Conservation (phyloP, 2,113 vertebrate species). For the Crocuta crocuta region DNA sequence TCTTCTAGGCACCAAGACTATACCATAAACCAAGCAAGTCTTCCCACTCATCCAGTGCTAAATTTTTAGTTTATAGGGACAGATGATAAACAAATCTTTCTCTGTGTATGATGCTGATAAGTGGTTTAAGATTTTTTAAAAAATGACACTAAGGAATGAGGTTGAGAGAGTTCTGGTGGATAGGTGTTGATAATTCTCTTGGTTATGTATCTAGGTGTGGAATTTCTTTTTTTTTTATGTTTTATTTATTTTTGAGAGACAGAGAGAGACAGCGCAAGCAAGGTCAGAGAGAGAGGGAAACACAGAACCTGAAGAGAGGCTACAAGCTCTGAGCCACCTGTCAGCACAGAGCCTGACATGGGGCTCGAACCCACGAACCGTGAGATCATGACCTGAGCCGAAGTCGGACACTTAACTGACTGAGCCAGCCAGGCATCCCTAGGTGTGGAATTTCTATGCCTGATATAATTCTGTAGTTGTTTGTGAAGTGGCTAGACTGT, state of each 20-base stretch:
- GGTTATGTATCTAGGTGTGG: background rate
- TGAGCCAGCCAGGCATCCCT: no score
- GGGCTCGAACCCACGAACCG: no score
- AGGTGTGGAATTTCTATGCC: background rate
- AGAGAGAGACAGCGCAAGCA: no score
- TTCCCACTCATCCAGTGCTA: background rate
- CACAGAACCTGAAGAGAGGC: no score
- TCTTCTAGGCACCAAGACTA: background rate
- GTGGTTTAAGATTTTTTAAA: background rate
- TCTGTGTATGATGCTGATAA: background rate
- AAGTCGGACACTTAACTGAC: no score
- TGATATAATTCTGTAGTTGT: background rate
- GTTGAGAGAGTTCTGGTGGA: background rate
- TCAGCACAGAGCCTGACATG: no score
- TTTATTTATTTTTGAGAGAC: no score
- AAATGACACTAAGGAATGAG: background rate
- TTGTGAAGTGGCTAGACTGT: background rate
- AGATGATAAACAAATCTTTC: background rate
- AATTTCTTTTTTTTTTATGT: background rate
- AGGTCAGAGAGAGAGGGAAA: no score
- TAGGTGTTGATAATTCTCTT: background rate
- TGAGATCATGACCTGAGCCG: no score
- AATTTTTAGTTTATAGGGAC: background rate
- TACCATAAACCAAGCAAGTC: background rate
- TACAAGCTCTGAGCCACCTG: no score